phyloP scores from a whole-genome alignment of 2,888 invertebrate species.

The Agrochola macilenta region DNA sequence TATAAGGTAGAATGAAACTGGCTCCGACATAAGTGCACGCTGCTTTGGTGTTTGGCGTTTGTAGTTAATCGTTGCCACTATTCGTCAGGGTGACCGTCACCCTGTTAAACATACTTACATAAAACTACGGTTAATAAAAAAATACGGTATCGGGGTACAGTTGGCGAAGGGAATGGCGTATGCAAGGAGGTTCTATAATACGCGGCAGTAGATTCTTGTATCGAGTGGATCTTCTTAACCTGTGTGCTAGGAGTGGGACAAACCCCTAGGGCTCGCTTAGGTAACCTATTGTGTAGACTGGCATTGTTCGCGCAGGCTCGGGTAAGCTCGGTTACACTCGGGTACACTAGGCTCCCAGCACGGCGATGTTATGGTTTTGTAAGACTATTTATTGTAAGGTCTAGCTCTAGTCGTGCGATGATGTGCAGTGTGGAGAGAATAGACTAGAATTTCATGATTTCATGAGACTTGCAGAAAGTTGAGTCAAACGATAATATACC shows the following conservation, averaged over 20 bases:
- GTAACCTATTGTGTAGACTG: slow-evolving; percentile 48
- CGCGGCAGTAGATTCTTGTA: background rate
- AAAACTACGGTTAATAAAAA: no score
- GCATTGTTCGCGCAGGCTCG: slow-evolving; percentile 29
- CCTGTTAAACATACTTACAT: background rate
- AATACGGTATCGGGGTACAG: background rate
- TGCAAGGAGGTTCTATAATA: background rate
- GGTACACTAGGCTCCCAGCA: slow-evolving; percentile 3
- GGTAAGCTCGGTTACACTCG: slow-evolving; percentile 7
- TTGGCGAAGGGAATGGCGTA: background rate
- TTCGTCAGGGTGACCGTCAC: background rate
- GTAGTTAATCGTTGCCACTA: background rate
- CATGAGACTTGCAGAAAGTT: background rate
- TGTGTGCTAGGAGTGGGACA: background rate
- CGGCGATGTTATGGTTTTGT: slow-evolving; percentile 28
- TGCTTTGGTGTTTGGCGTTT: background rate
- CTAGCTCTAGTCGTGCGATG: background rate
- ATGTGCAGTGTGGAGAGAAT: background rate
- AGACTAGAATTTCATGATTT: background rate
- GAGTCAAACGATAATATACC: background rate
- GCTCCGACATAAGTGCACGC: background rate
- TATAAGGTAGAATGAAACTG: background rate
- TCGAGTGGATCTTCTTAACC: slow-evolving; percentile 2
- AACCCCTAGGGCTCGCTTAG: slow-evolving; percentile 34
- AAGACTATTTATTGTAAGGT: slow-evolving; percentile 24